Conservation (phyloP, 2,888 invertebrate species). For the Marasmarcha lunaedactyla region DNA sequence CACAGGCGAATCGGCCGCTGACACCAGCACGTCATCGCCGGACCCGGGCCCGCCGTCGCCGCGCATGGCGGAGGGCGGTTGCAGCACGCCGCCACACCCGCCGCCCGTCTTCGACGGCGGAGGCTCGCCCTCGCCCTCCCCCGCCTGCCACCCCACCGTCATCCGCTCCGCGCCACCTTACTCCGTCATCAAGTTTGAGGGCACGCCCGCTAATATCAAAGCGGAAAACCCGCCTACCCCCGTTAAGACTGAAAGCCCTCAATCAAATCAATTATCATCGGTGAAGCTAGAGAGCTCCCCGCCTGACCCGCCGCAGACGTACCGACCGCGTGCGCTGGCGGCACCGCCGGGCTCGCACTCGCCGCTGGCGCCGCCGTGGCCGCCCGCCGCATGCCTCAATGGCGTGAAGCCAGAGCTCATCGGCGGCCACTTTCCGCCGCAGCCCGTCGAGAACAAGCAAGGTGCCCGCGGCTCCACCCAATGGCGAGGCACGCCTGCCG, state of each 20-base stretch:
- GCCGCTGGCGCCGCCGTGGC: constrained; percentile 61
- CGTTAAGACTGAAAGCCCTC: constrained; percentile 38
- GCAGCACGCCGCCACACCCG: constrained; percentile 72
- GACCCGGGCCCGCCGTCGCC: constrained; percentile 90
- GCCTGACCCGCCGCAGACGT: constrained; percentile 39
- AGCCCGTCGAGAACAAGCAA: constrained; percentile 46
- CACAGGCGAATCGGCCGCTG: constrained; percentile 91
- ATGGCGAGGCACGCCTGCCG: constrained; percentile 82
- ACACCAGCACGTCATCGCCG: constrained; percentile 93
- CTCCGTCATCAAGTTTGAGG: constrained; percentile 72
- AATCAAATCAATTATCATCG: constrained; percentile 44
- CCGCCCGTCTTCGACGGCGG: constrained; percentile 64
- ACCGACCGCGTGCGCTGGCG: constrained; percentile 46
- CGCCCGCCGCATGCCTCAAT: constrained; percentile 76
- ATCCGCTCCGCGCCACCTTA: constrained; percentile 69
- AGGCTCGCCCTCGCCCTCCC: constrained; percentile 52
- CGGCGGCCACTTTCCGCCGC: constrained; percentile 70
- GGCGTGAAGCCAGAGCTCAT: constrained; percentile 88
- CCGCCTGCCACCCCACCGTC: constrained; percentile 61
- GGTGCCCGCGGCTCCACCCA: constrained; percentile 47
- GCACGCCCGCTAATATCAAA: constrained; percentile 48
- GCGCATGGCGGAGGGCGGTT: constrained; percentile 78
- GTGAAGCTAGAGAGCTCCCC: constrained; percentile 54
- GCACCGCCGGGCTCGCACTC: constrained; percentile 54
- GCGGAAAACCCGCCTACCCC: constrained; percentile 34